These are phyloP conservation scores for Gila orcuttii DNA, from an alignment of 2,113 vertebrate genomes.

Conservation along the genomic window DNA sequence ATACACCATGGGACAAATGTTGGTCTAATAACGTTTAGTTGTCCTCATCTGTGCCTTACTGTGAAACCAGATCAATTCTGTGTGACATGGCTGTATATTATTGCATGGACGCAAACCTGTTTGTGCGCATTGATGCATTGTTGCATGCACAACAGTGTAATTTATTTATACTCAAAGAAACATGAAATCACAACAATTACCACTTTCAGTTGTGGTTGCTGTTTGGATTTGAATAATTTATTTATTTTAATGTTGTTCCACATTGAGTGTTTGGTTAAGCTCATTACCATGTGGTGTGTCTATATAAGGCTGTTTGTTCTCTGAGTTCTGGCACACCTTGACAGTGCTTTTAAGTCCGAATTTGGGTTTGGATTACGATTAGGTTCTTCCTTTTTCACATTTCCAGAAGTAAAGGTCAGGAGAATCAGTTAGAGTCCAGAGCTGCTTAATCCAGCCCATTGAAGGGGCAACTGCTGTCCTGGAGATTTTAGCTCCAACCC, in stretches of 20 bases:
- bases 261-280: background rate
- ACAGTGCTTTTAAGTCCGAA: background rate
- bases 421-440: background rate
- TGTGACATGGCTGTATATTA: no score
- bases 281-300: background rate
- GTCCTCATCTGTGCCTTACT: background rate
- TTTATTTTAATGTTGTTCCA: background rate
- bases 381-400: background rate
- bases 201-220: background rate
- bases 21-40: background rate
- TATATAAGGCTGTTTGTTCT: slow-evolving; percentile 10
- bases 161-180: slow-evolving; percentile 7
- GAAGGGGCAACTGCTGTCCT: no score
- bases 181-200: background rate
- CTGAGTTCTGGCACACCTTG: background rate
- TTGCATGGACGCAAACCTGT: background rate
- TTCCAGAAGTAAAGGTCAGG: background rate
- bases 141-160: background rate
- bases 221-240: slow-evolving; percentile 31
- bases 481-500: no score
- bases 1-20: slow-evolving; percentile 13
- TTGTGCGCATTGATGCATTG: background rate
- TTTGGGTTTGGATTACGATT: background rate
- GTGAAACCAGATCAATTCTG: background rate
- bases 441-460: background rate